Evolutionary conservation across 2,797 vertebrate genomes (phyloP), one percentile per base, ranked within the genome.

Genomic region (Picus viridis): DNA sequence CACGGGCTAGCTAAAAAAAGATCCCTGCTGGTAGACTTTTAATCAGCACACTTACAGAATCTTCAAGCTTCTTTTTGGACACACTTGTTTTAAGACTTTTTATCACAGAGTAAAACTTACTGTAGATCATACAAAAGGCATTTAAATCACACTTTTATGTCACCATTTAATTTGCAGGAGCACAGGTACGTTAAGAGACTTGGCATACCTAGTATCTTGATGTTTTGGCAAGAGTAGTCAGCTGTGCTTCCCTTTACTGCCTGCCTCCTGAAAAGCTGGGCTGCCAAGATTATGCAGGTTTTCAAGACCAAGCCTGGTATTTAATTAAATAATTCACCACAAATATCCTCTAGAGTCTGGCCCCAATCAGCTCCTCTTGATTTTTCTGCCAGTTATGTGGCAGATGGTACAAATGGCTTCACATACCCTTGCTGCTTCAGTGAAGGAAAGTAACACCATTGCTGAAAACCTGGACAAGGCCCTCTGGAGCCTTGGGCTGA

Each of bases 281-380:
- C 56, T 77, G 41, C 43, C 57, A 43, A 83, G 54, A 74, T 30
- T 18, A 68, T 7, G 26, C 39, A 87, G 62, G 30, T 77, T 89
- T 87, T 80, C 57, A 78, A 32, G 20, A 67, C 32, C 24, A 22
- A 47, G 22, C 19, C 36, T 51, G 22, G 49, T 47, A 51, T 62
- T 65, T 54, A 74, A 69, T 90, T 87, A 87, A 93, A 87, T 77
- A 71, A 78, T 89, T 88, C 53, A 75, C 58, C 14, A 8, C 24
- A 71, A 9, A 64, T 7, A 7, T 62, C 65, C 65, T 78, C 36
- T 5, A 7, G 49, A 47, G 34, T 41, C 39, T 17, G 18, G 64
- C 45, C 58, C 43, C 34, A 36, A 71, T n/a, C 79, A 32, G 43
- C 51, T 92, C 47, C 64, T 62, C 64, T 36, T 67, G 47, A 64